Conservation (phyloP, 2,888 invertebrate genomes). For the Andrena bucephala region DNA sequence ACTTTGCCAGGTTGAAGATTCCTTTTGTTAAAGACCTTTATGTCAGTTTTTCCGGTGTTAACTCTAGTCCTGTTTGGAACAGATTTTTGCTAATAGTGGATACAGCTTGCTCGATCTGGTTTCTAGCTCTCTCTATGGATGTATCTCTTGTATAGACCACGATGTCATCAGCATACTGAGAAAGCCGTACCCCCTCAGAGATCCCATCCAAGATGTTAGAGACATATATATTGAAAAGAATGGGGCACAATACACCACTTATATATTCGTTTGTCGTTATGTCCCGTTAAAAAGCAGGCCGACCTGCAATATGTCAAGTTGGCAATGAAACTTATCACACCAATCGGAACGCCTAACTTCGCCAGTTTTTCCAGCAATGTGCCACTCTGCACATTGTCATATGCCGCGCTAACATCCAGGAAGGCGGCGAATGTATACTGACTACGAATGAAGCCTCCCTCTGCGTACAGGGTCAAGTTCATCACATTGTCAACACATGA, state of each 20-base stretch:
- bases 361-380: neutral
- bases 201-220: neutral
- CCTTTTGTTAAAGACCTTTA: neutral
- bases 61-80: neutral
- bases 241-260: slow-evolving; percentile 16
- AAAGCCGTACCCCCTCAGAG: neutral
- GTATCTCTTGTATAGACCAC: neutral
- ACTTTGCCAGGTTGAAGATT: neutral
- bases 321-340: neutral
- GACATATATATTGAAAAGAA: slow-evolving; percentile 9
- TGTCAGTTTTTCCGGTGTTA: neutral
- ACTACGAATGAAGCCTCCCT: neutral
- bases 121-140: neutral
- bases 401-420: slow-evolving; percentile 16
- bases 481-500: slow-evolving; percentile 20
- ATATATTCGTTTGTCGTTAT: neutral
- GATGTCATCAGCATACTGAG: slow-evolving; percentile 24
- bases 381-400: slow-evolving; percentile 8
- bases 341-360: neutral
- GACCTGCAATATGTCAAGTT: neutral
- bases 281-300: neutral
- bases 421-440: neutral
- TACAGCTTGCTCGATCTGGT: neutral
- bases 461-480: neutral
- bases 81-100: neutral